phyloP scores from a whole-genome alignment of 1,140 invertebrate genomes.

The Coelopa frigida region DNA sequence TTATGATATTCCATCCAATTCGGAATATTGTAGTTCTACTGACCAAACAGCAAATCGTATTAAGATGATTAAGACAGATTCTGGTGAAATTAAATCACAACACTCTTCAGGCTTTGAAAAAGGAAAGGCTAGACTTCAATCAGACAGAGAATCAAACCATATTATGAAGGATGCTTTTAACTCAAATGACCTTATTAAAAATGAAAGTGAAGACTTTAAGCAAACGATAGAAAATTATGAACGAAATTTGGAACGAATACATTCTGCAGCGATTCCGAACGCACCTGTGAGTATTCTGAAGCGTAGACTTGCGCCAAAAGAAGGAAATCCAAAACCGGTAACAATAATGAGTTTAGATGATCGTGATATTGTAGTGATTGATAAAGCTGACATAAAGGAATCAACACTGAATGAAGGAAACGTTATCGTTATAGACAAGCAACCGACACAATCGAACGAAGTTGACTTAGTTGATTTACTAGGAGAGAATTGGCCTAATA shows the following conservation, averaged over 20 bases:
- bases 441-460: conserved; percentile 16
- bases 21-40: not conserved
- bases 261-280: conserved; percentile 4
- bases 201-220: conserved; percentile 12
- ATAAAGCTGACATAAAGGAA: conserved; percentile 28
- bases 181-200: too few relatives aligned
- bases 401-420: conserved; percentile 42
- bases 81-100: not conserved
- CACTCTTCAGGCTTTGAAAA: too few relatives aligned
- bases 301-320: conserved; percentile 1
- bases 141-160: not conserved
- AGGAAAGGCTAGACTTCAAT: too few relatives aligned
- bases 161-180: not conserved
- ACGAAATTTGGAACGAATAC: conserved; percentile 15
- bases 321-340: conserved; percentile 5
- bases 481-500: conserved; percentile 37
- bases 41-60: not conserved
- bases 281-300: conserved; percentile 11
- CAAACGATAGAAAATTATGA: conserved; percentile 14
- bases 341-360: conserved; percentile 19
- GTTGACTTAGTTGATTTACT: conserved; percentile 44
- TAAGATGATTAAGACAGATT: not conserved
- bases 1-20: conserved; percentile 5
- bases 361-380: conserved; percentile 27
- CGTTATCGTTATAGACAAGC: conserved; percentile 33